phyloP scores from a whole-genome alignment of 2,888 invertebrate genomes.

The Drosophila prostipennis region DNA sequence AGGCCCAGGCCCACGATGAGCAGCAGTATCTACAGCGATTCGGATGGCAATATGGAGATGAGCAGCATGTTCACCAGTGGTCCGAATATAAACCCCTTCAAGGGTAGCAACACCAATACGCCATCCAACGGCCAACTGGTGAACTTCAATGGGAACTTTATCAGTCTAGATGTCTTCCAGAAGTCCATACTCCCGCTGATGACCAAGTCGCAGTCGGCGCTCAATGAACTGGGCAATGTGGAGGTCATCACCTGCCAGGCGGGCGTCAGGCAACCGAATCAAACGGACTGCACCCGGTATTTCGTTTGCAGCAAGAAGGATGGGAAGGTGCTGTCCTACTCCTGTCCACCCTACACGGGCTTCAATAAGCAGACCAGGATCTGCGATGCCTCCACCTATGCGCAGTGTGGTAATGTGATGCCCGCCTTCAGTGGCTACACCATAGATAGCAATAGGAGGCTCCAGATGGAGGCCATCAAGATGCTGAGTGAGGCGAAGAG shows the following conservation, averaged over 20 bases:
- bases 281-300: conserved; percentile 85
- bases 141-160: conserved; percentile 81
- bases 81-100: conserved; percentile 17
- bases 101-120: conserved; percentile 11
- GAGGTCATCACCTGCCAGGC: conserved; percentile 84
- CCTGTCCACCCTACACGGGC: conserved; percentile 85
- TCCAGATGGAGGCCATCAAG: conserved; percentile 81
- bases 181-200: conserved; percentile 80
- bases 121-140: conserved; percentile 71
- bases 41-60: conserved; percentile 54
- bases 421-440: conserved; percentile 67
- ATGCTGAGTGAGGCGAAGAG: conserved; percentile 81
- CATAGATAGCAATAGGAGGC: conserved; percentile 76
- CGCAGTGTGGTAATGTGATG: conserved; percentile 77
- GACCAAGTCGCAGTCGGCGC: conserved; percentile 54
- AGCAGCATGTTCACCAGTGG: conserved; percentile 52
- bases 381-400: conserved; percentile 84
- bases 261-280: conserved; percentile 84
- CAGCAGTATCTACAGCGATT: conserved; percentile 58
- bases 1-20: conserved; percentile 61
- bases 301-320: conserved; percentile 85
- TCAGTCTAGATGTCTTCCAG: conserved; percentile 81
- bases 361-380: conserved; percentile 84
- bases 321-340: conserved; percentile 83
- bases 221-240: conserved; percentile 70